Conservation (phyloP, 2,797 vertebrate genomes). For the Oreonectes daqikongensis region DNA sequence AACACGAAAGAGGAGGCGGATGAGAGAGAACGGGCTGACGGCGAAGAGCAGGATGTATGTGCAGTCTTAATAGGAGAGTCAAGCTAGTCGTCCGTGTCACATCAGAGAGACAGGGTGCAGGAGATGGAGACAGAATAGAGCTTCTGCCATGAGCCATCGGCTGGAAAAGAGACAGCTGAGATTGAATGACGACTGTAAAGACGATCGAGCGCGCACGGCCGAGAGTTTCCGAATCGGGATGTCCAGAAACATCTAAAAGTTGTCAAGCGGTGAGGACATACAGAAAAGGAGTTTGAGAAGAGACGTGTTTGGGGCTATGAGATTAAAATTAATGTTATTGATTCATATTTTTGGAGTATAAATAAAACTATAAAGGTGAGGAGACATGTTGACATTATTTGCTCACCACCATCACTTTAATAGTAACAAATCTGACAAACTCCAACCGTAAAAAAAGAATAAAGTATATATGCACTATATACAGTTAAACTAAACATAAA, state of each 20-base stretch:
- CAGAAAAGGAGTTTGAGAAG: background rate
- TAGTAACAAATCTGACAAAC: background rate
- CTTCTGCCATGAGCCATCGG: conserved; percentile 33
- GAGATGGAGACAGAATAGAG: conserved; percentile 24
- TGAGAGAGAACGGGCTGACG: conserved; percentile 37
- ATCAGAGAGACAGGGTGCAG: conserved; percentile 25
- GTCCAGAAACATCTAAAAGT: background rate
- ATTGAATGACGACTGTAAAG: conserved; percentile 35
- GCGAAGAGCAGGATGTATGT: conserved; percentile 29
- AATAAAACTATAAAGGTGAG: background rate
- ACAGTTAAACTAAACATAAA: too few species aligned
- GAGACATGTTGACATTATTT: background rate
- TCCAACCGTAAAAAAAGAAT: background rate
- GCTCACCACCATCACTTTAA: background rate
- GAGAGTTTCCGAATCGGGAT: conserved; percentile 4
- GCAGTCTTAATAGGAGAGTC: conserved; percentile 51
- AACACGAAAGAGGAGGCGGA: conserved; percentile 43
- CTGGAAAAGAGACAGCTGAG: conserved; percentile 37
- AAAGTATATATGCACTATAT: background rate
- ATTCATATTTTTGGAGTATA: background rate
- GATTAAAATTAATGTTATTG: background rate
- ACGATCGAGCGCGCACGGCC: background rate
- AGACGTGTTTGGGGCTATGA: background rate
- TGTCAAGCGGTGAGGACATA: background rate
- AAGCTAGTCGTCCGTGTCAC: conserved; percentile 52